A percentile compares a stretch with the other conserved stretches of the same genome.
Conservation (phyloP, 2,888 invertebrate genomes). For the Erpobdella octoculata region DNA sequence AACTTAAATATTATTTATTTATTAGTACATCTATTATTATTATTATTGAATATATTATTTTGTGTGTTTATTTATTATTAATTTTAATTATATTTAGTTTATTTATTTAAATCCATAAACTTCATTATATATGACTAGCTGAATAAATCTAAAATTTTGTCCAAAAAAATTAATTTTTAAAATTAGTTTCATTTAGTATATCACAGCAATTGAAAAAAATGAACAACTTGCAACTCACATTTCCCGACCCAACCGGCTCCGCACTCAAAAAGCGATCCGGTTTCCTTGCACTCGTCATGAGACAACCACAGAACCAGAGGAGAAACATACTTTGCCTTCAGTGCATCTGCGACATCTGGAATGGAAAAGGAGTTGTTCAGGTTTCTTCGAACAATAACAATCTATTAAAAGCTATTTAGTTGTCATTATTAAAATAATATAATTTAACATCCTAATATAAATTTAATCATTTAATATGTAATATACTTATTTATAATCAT, state of each 20-base stretch:
- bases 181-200: neutral
- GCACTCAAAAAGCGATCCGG: conserved; percentile 56
- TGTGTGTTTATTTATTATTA: too few species aligned
- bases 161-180: neutral
- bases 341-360: conserved; percentile 70
- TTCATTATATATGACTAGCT: neutral
- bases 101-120: too few species aligned
- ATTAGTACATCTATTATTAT: too few species aligned
- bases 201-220: neutral
- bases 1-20: too few species aligned
- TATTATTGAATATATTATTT: too few species aligned
- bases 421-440: too few species aligned
- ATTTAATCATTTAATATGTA: too few species aligned
- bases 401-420: too few species aligned
- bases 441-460: too few species aligned
- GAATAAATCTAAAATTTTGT: neutral
- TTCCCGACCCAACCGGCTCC: conserved; percentile 57
- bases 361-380: neutral
- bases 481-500: too few species aligned
- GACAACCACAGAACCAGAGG: conserved; percentile 82
- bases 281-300: conserved; percentile 79
- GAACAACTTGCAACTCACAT: conserved; percentile 44
- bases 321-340: conserved; percentile 79
- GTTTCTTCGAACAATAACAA: too few species aligned
- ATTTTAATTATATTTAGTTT: too few species aligned